Evolutionary conservation across 2,888 invertebrate genomes (phyloP).

Genomic region (Chouioia cunea): DNA sequence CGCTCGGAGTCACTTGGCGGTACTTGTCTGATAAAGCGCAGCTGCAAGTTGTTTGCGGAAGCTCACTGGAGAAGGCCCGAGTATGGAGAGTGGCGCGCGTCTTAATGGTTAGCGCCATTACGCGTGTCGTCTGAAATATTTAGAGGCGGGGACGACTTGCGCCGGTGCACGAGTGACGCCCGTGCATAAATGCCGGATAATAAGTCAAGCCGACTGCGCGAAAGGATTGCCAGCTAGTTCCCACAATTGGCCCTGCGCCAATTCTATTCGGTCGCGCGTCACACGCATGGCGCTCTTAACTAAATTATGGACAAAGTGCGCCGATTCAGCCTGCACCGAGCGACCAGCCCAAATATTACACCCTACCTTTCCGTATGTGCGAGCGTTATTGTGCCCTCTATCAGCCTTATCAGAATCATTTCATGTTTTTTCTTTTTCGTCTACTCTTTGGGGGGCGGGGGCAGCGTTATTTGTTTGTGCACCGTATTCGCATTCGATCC

Average conservation of each 20-base stretch:
- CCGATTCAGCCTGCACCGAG: slow-evolving; percentile 50
- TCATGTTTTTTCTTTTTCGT: too few species aligned
- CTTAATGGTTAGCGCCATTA: slow-evolving; percentile 60
- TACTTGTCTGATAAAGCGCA: slow-evolving; percentile 15
- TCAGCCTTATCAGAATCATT: too few species aligned
- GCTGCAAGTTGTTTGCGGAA: slow-evolving; percentile 30
- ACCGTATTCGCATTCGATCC: too few species aligned
- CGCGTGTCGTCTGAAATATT: slow-evolving; percentile 55
- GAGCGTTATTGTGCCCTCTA: too few species aligned
- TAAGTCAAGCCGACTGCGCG: slow-evolving; percentile 60
- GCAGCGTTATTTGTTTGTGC: too few species aligned
- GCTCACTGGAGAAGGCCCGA: slow-evolving; percentile 24
- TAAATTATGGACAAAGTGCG: slow-evolving; percentile 69
- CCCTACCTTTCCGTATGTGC: too few species aligned
- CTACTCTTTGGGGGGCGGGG: too few species aligned
- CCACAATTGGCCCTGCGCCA: slow-evolving; percentile 65
- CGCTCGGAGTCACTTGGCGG: background rate
- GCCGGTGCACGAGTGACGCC: slow-evolving; percentile 43
- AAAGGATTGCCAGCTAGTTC: slow-evolving; percentile 37
- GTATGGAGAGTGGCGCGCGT: slow-evolving; percentile 18
- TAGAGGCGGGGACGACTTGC: slow-evolving; percentile 49
- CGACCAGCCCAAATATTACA: background rate
- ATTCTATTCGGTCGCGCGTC: slow-evolving; percentile 67
- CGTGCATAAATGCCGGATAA: slow-evolving; percentile 65
- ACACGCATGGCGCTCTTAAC: slow-evolving; percentile 69